These are phyloP conservation scores for Lemur catta DNA, from an alignment of 2,797 vertebrate species.

Conservation along the genomic window DNA sequence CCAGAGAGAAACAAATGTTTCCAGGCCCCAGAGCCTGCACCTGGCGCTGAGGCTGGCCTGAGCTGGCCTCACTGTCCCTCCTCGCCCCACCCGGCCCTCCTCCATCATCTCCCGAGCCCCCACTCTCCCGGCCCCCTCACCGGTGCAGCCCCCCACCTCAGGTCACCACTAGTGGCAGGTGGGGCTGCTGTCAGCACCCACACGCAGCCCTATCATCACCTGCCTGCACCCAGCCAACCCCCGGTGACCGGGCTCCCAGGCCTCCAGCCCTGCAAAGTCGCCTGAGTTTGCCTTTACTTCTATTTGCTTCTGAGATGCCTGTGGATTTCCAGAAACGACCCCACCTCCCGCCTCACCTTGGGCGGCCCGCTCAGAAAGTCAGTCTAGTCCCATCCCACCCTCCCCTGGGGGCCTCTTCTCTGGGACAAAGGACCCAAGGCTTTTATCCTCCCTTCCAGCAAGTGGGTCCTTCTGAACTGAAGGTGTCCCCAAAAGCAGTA, in stretches of 20 bases:
- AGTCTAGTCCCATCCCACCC: not conserved
- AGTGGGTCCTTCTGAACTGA: not conserved
- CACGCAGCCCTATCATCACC: not conserved
- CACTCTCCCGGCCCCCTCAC: not conserved
- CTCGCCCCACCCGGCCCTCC: not conserved
- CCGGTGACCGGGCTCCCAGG: not conserved
- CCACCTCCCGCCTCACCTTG: not conserved
- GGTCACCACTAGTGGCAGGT: not conserved
- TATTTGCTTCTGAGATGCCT: conserved; percentile 23
- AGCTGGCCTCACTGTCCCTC: not conserved
- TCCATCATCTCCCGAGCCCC: fast-evolving
- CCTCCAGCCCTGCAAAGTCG: conserved; percentile 26
- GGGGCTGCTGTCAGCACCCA: not conserved
- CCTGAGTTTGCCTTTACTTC: conserved; percentile 60
- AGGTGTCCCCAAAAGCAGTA: not conserved
- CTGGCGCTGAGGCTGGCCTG: not conserved
- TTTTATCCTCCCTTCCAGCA: not conserved
- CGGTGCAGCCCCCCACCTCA: not conserved
- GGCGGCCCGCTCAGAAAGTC: not conserved
- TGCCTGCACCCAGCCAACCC: not conserved
- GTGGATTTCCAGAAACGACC: conserved; percentile 53
- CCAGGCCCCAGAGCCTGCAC: not conserved
- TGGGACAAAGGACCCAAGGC: not conserved
- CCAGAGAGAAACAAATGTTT: not conserved
- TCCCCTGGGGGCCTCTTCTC: not conserved